Percentiles rank a stretch among this genome's conserved stretches.
phyloP scores from a whole-genome alignment of 2,888 invertebrate species.

The Rhamnusium bicolor region DNA sequence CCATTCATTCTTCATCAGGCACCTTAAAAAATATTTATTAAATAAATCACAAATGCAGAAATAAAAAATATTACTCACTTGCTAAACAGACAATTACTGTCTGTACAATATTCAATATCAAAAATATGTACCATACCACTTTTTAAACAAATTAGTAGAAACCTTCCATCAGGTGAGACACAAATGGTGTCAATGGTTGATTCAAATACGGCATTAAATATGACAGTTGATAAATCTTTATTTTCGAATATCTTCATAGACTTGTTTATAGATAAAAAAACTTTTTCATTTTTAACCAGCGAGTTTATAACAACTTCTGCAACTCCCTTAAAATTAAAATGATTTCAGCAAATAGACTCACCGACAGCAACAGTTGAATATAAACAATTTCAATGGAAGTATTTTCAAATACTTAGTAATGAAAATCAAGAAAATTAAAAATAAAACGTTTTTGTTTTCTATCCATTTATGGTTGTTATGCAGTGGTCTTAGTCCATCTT shows the following conservation, averaged over 20 bases:
- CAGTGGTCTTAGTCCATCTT: too few relatives aligned
- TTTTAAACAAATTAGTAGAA: constrained; percentile 45
- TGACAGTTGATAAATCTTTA: constrained; percentile 37
- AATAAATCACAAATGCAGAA: neutral
- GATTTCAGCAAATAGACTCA: neutral
- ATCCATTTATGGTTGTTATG: too few relatives aligned
- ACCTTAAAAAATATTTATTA: constrained; percentile 14
- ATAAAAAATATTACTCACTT: constrained; percentile 31
- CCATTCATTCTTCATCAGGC: constrained; percentile 17
- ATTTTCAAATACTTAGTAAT: too few relatives aligned
- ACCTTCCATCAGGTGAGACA: constrained; percentile 35
- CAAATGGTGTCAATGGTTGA: constrained; percentile 43
- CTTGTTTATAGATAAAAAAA: constrained; percentile 45
- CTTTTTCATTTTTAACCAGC: constrained; percentile 36
- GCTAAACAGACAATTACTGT: constrained; percentile 30
- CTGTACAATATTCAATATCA: constrained; percentile 28
- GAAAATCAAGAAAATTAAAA: too few relatives aligned
- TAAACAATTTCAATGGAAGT: too few relatives aligned
- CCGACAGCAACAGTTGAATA: too few relatives aligned
- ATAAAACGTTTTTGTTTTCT: too few relatives aligned
- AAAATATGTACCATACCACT: constrained; percentile 46
- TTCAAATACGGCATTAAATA: constrained; percentile 45
- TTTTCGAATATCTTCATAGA: constrained; percentile 48
- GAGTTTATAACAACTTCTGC: constrained; percentile 37
- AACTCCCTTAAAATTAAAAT: constrained; percentile 38